Base-by-base conservation (phyloP, 2,797 vertebrate genomes). In the Acipenser transmontanus region DNA sequence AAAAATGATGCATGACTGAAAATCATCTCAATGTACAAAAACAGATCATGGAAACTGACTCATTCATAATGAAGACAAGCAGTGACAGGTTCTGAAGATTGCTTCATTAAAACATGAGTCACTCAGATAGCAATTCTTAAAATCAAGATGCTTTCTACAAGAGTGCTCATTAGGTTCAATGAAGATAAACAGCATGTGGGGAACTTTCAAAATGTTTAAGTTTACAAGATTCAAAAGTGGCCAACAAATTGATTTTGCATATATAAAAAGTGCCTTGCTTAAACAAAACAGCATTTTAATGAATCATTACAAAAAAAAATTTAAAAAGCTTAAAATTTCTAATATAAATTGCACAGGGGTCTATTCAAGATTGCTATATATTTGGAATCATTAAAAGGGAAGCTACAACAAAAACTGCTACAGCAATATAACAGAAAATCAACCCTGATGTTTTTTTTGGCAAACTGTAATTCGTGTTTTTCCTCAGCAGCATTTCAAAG, bases 191-290 rank as follows among this genome's bases (percentile, higher is more conserved):
- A 61, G 52, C 64, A 68, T 49, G 1, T 34, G 59, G 76, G 73
- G 77, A 86, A 74, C 72, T 80, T 82, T 78, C 69, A 72, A 81
- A 34, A 76, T 73, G 63, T 51, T 20, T 62, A 76, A 50, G 70
- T 83, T 79, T 76, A 67, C 78, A 72, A 75, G 4, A 84, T 77
- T 82, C 77, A 87, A 89, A 17, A 85, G 86, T 88, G 85, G 90
- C 87, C 84, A 75, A 70, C 72, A 84, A 89, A 87, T 87, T 86
- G 85, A 79, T 76, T 80, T 73, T 63, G 69, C 84, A 88, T 89
- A 88, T 89, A 89, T 80, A 34, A 34, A 34, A 34, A 34, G 34
- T 34, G 4, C 34, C 34, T 34, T 3, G 34, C 2, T 34, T 34
- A 34, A 34, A 34, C 34, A 34, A 34, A 34, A 34, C 34, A 34